phyloP scores from a whole-genome alignment of 2,113 vertebrate genomes.

The Cranoglanis bouderius region DNA sequence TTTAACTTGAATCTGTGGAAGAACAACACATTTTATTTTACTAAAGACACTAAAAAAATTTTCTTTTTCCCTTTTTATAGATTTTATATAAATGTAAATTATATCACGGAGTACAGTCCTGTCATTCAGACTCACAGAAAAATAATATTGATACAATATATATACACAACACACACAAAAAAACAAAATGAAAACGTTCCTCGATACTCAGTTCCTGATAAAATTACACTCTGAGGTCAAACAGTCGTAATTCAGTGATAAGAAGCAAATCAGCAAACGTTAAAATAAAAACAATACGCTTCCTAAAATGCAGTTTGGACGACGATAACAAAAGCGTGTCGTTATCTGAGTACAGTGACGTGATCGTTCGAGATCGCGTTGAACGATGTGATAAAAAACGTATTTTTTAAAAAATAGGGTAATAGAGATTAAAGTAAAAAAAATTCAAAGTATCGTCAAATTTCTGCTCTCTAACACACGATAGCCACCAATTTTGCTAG shows the following conservation, averaged over 20 bases:
- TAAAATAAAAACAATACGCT: neutral
- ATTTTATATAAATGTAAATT: neutral
- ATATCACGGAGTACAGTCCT: neutral
- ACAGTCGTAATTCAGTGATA: slow-evolving; percentile 17
- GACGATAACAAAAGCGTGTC: neutral
- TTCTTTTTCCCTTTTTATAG: neutral
- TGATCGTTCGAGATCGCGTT: neutral
- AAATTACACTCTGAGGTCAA: neutral
- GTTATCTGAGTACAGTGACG: neutral
- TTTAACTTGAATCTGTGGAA: slow-evolving; percentile 2
- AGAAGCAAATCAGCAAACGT: slow-evolving; percentile 9
- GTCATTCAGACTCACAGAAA: slow-evolving; percentile 15
- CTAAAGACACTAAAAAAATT: neutral
- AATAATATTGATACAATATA: neutral
- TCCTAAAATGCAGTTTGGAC: neutral
- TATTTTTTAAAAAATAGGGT: neutral
- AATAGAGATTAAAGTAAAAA: neutral
- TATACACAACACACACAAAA: neutral
- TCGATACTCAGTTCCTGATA: neutral
- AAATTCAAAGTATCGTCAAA: neutral
- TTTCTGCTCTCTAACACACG: neutral
- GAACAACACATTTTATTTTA: neutral
- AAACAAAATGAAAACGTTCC: neutral
- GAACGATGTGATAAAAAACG: neutral
- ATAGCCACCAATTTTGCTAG: neutral